Base-by-base conservation (phyloP, 2,797 vertebrate genomes). In the Todus mexicanus region DNA sequence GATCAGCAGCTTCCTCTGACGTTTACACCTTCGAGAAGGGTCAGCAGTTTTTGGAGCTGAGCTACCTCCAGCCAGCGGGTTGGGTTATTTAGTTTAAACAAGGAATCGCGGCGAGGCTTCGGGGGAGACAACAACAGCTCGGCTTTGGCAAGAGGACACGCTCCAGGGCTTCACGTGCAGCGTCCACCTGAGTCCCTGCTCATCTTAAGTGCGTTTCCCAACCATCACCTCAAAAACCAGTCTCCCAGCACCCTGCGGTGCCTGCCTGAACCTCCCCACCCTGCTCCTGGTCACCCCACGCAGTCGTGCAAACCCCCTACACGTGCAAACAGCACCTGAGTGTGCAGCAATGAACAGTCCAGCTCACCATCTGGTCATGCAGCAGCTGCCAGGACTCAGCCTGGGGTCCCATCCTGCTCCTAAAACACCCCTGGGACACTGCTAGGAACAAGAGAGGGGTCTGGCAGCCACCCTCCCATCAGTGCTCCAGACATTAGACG, bases 351-450 rank as follows among this genome's bases (percentile, higher is more conserved):
- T 7, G 38, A 82, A 15, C 73, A 76, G 45, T 33, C 60, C 82
- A 26, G 60, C 70, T 57, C 65, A 4, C 2, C 11, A 33, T 40
- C 63, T 43, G 43, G 43, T 18, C 43, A 43, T 8, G 10, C 25
- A 27, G 26, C 48, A 50, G 48, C 48, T 33, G 21, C 37, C 4
- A 1, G 43, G 82, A 29, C 73, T 23, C 59, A 7, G 42, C 79
- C 50, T 1, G 2, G 4, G 56, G 35, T 38, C 85, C 38, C 48
- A 20, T 21, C 61, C 61, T 11, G 35, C 70, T 60, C 77, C 80
- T 83, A 29, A 12, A 51, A n/a, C 0, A 2, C 4, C 57, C 77
- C 1, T 0, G 1, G 84, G 81, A 22, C 10, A 0, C 64, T 18
- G 38, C 11, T n/a, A 33, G 90, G 84, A 26, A 5, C 38, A 22